Evolutionary conservation across 2,888 invertebrate genomes (phyloP), one percentile per base, ranked within the genome.

Genomic region (Serripes groenlandicus): DNA sequence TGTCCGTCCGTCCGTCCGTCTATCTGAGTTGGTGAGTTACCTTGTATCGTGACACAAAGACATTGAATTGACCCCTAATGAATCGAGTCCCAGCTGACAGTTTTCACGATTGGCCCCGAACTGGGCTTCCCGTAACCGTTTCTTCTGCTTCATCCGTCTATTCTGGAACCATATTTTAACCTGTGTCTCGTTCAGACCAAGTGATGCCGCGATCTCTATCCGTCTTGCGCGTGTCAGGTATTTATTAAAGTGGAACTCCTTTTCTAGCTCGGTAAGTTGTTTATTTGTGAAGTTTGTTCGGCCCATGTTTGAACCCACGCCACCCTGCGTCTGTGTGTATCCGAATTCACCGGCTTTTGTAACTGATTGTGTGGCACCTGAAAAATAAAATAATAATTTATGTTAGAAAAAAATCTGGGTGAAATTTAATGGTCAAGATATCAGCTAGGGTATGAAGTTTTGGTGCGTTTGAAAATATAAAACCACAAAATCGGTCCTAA

Each of bases 221-320:
- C 99, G 96, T 89, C 99, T 96, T 54, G 99, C 99, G 90, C 99
- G 96, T 54, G 99, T 99, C 93, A 99, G 96, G 96, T 99, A 99
- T 95, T 99, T 99, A 96, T 99, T 99, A 95, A 99, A 99, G 95
- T 99, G 99, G 95, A 99, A 99, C 95, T 99, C 99, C 94, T 99
- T 99, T 95, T 99, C 99, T 89, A 99, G 96, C 95, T 99, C 99
- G 1, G 99, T 99, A 87, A 99, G 96, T 95, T 99, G 99, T 95
- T 99, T 99, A 95, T 99, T 99, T 89, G 99, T 99, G 96, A 99
- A 99, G 95, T 99, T 99, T 54, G 99, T 99, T 75, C 99, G 96
- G 49, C 99, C 99, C 85, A 93, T 92, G 73, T 93, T 94, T 7
- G 92, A 88, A 7, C 88, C 89, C 42, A 85, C 85, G 34, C 85